Evolutionary conservation across 2,888 invertebrate genomes (phyloP), one percentile per base, ranked within the genome.

Genomic region (Allolobophora icterica): DNA sequence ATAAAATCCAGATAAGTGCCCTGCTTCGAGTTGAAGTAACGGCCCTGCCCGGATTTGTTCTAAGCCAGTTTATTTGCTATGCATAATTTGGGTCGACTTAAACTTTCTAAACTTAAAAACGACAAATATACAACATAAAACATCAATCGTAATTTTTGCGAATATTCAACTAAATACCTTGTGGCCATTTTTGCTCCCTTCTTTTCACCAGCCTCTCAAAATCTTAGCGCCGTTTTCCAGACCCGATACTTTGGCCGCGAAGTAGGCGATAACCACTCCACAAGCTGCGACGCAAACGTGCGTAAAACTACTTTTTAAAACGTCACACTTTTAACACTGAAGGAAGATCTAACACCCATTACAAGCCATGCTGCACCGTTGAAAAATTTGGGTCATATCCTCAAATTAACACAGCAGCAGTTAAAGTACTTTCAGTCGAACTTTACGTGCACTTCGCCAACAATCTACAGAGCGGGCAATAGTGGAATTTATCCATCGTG

Each of bases 111-210:
- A 30, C 24, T 2, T 24, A 52, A 52, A 52, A 52, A 52, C 52
- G 42, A 52, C 8, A 52, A 52, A 24, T 52, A 52, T n/a, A n/a
- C n/a, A n/a, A 71, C 71, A 38, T 38, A 71, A 71, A 30, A 71
- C n/a, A 71, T 30, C 30, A 71, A n/a, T 30, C 30, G 71, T 71
- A 71, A 52, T 52, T 71, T 58, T n/a, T 71, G 0, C 30, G 4
- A 11, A n/a, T 30, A 17, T 24, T 8, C 6, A n/a, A 11, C 71
- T 71, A n/a, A 71, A 71, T 71, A 71, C 71, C 71, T 71, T 71
- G 71, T 71, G 71, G 71, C 71, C 71, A 71, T 71, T 71, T 45
- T 71, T n/a, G 8, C 71, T 71, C 71, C 71, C 71, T 71, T 71
- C 30, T 71, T 71, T 71, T 71, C n/a, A 30, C n/a, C 71, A n/a